Conservation (phyloP, 1,140 invertebrate genomes). For the Scaptomyza montana region DNA sequence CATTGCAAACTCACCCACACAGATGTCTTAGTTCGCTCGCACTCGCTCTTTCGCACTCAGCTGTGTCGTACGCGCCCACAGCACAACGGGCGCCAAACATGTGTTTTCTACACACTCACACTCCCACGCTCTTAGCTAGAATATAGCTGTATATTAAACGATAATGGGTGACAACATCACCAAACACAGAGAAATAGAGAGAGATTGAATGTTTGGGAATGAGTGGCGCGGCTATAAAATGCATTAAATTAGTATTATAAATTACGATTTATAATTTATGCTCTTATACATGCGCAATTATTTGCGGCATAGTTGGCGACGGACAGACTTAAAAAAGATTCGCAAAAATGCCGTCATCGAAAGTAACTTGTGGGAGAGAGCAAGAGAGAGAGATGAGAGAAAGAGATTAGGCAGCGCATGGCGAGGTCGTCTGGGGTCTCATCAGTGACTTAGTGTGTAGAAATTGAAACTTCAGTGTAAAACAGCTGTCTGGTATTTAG, state of each 20-base stretch:
- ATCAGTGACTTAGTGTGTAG: background rate
- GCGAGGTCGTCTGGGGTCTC: slow-evolving; percentile 54
- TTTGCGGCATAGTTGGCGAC: background rate
- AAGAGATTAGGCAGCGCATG: slow-evolving; percentile 40
- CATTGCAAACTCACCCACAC: slow-evolving; percentile 11
- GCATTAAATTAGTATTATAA: slow-evolving; percentile 21
- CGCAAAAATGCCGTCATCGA: slow-evolving; percentile 68
- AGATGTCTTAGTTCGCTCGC: slow-evolving; percentile 55
- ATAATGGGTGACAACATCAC: slow-evolving; percentile 48
- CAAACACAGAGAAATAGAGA: background rate
- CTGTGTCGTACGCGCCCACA: slow-evolving; percentile 54
- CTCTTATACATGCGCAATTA: background rate
- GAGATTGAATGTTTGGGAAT: background rate
- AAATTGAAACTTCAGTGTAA: slow-evolving; percentile 17
- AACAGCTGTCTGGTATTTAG: slow-evolving; percentile 62
- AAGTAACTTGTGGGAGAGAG: slow-evolving; percentile 22
- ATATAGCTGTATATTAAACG: slow-evolving; percentile 6
- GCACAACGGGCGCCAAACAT: slow-evolving; percentile 71
- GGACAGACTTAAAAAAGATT: background rate
- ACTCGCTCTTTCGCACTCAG: slow-evolving; percentile 71
- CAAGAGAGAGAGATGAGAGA: background rate
- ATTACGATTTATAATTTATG: slow-evolving; percentile 29
- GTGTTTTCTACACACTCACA: slow-evolving; percentile 59
- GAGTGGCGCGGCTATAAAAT: slow-evolving; percentile 4
- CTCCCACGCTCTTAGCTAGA: slow-evolving; percentile 17